phyloP scores from a whole-genome alignment of 2,113 vertebrate genomes.

The Anas platyrhynchos region DNA sequence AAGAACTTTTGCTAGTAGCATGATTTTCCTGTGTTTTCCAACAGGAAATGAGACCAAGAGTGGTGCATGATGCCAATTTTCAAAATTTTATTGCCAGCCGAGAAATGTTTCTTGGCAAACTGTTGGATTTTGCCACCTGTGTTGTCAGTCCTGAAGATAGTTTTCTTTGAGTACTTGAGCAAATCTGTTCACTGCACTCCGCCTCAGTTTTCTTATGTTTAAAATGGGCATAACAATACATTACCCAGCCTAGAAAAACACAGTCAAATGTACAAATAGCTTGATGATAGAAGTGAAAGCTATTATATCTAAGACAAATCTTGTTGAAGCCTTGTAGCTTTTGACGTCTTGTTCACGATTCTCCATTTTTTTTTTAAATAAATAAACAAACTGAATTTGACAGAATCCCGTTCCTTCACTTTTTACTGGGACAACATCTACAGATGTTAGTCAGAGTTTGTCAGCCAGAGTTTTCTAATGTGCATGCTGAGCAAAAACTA shows the following conservation, averaged over 20 bases:
- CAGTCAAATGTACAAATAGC: background rate
- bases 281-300: background rate
- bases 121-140: slow-evolving; percentile 36
- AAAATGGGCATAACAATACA: background rate
- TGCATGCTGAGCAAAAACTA: background rate
- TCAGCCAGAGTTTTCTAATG: background rate
- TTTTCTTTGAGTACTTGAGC: background rate
- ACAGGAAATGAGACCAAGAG: slow-evolving; percentile 59
- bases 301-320: background rate
- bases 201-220: background rate
- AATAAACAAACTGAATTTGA: background rate
- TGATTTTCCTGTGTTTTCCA: slow-evolving; percentile 45
- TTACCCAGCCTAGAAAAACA: background rate
- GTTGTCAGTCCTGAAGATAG: background rate
- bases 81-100: slow-evolving; percentile 9
- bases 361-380: background rate
- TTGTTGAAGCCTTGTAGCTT: background rate
- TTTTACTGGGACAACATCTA: background rate
- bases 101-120: slow-evolving; percentile 13
- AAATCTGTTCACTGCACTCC: background rate
- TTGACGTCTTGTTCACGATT: background rate
- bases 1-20: slow-evolving; percentile 21
- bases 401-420: background rate
- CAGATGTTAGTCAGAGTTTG: background rate
- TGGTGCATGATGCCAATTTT: slow-evolving; percentile 18